A percentile compares a stretch with the other conserved stretches of the same genome.
phyloP scores from a whole-genome alignment of 1,140 invertebrate species.

The Atopsyche davidsoni region DNA sequence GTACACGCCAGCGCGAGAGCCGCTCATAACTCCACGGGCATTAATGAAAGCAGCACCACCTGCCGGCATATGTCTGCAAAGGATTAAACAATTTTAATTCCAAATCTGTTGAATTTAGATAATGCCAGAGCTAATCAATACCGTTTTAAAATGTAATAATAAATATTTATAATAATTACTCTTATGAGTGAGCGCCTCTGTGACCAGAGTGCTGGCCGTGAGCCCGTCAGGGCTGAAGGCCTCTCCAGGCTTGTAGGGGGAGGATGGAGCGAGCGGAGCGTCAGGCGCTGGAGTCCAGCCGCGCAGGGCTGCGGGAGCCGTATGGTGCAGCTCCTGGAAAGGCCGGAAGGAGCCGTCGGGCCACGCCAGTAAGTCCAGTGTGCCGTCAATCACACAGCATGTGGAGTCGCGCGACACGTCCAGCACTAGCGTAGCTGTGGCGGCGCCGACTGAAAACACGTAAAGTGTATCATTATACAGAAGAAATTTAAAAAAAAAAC shows the following conservation, averaged over 20 bases:
- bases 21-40: slow-evolving; percentile 42
- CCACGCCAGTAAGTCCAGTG: slow-evolving; percentile 30
- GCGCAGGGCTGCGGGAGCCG: slow-evolving; percentile 23
- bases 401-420: slow-evolving; percentile 36
- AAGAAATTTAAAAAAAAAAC: too few relatives aligned
- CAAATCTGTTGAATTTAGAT: neutral
- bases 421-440: slow-evolving; percentile 35
- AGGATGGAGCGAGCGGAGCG: too few relatives aligned
- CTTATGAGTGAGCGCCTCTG: slow-evolving; percentile 40
- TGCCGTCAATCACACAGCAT: slow-evolving; percentile 37
- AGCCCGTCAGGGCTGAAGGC: slow-evolving; percentile 35
- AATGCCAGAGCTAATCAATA: too few relatives aligned
- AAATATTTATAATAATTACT: slow-evolving; percentile 28
- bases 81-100: slow-evolving; percentile 19
- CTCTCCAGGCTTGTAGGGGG: too few relatives aligned
- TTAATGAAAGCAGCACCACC: slow-evolving; percentile 43
- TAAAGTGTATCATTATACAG: too few relatives aligned
- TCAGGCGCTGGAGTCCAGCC: slow-evolving; percentile 18
- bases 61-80: slow-evolving; percentile 44
- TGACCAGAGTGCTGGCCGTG: slow-evolving; percentile 34
- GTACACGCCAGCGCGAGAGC: too few relatives aligned
- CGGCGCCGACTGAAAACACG: too few relatives aligned
- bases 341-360: slow-evolving; percentile 32
- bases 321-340: slow-evolving; percentile 31
- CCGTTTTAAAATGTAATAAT: too few relatives aligned